A percentile compares a stretch with the other conserved stretches of the same genome.
phyloP scores from a whole-genome alignment of 1,140 invertebrate genomes.

The Danaus plexippus region DNA sequence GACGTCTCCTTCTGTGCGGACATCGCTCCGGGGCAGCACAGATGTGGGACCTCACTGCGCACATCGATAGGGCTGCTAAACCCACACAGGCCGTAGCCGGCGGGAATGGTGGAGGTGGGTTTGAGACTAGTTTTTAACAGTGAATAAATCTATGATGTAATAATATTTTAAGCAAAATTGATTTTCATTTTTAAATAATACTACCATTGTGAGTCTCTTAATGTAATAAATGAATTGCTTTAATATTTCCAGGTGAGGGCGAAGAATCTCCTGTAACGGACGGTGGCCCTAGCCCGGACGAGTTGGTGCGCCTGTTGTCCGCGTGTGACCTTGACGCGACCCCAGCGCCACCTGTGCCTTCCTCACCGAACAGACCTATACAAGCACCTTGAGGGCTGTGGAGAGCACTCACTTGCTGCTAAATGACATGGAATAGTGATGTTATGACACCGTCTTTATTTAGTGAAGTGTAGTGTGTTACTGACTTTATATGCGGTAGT shows the following conservation, averaged over 20 bases:
- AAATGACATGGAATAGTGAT: too few relatives aligned
- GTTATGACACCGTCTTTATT: too few relatives aligned
- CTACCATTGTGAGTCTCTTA: too few relatives aligned
- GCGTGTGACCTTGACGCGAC: slow-evolving; percentile 86
- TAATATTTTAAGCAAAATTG: too few relatives aligned
- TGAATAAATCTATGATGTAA: too few relatives aligned
- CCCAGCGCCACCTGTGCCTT: slow-evolving; percentile 33
- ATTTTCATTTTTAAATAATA: too few relatives aligned
- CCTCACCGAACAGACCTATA: slow-evolving; percentile 24
- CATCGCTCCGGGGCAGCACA: slow-evolving; percentile 95
- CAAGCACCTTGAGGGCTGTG: slow-evolving; percentile 32
- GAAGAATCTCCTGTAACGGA: slow-evolving; percentile 68
- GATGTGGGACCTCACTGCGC: slow-evolving; percentile 98
- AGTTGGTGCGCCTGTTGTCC: slow-evolving; percentile 90
- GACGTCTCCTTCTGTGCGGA: slow-evolving; percentile 94
- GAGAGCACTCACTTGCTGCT: too few relatives aligned
- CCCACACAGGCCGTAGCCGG: slow-evolving; percentile 39
- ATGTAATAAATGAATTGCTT: too few relatives aligned
- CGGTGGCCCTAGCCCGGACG: slow-evolving; percentile 91
- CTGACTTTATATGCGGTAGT: too few relatives aligned
- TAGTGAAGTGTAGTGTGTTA: too few relatives aligned
- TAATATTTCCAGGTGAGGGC: slow-evolving; percentile 30
- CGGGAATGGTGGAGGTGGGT: slow-evolving; percentile 12
- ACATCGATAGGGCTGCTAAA: slow-evolving; percentile 86
- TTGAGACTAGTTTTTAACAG: too few relatives aligned